Evolutionary conservation across 2,888 invertebrate genomes (phyloP), one percentile per base, ranked within the genome.

Genomic region (Charanyca ferruginea): DNA sequence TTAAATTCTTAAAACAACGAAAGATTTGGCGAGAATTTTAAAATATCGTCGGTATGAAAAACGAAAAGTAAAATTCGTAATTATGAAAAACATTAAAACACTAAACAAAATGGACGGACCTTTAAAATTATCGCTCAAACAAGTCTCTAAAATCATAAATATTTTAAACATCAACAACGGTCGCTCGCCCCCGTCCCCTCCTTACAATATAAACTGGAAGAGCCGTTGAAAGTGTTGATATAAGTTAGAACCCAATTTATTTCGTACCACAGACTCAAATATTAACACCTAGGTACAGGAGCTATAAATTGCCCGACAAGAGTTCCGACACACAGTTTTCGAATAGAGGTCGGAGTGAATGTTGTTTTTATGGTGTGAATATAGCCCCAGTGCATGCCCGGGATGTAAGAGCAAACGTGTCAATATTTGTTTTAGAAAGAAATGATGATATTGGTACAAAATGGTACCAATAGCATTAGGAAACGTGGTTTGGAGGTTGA

Each of bases 191-290:
- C 16, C 9, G n/a, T n/a, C n/a, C n/a, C n/a, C n/a, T n/a, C n/a
- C 68, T 49, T 49, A 49, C 75, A 44, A n/a, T 42, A 28, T 59
- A 59, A 53, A 53, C 58, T 9, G 2, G 0, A 2, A 16, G 22
- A 73, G 51, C 51, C 16, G 5, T 38, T 53, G 38, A 58, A 75
- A 75, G 28, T 53, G 75, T 71, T 68, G 42, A 41, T 54, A 41
- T 18, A 75, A 68, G 48, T 74, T 57, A 48, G 42, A 49, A 11
- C 44, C 16, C 49, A 68, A 75, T 75, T 71, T 54, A 69, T 69
- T 54, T 58, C 9, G 7, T 13, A 18, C 45, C 16, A 48, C 42
- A 44, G 32, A 57, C 23, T 44, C 25, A 70, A 54, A 48, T 67
- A 42, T 49, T 38, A 45, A 52, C 32, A 45, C 23, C 16, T 44